Base-by-base conservation (phyloP, 2,888 invertebrate species). In the Xylocampa areola region DNA sequence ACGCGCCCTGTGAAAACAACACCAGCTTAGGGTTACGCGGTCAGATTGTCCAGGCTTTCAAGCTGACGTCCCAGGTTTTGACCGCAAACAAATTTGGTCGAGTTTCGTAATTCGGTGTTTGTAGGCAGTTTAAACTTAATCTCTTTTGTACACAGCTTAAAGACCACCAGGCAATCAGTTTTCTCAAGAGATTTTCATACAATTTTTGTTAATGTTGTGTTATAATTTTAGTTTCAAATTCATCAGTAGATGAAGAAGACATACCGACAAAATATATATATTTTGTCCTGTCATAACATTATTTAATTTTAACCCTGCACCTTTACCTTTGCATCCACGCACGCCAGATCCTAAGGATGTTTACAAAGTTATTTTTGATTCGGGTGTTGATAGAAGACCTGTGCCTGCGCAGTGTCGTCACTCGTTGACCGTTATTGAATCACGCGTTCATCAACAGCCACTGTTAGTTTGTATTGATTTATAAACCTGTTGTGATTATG, bases 311-410 rank as follows among this genome's bases (percentile, higher is more conserved):
- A 23, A 25, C 17, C 10, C 14, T 8, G 21, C 30, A 17, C 78
- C 82, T 84, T 81, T 67, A 77, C 76, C 80, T 78, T 63, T 73
- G 80, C 86, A 83, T 88, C 89, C 87, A 87, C 77, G 69, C 50
- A 47, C 68, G 71, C 67, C 66, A 77, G 75, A 76, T 79, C 76
- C 79, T 73, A 68, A 75, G 80, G 84, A 86, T 88, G 86, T 88
- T 87, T 88, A 89, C 79, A 59, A 80, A 86, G 87, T 79, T 90
- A 91, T 91, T 90, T 89, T 81, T 63, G 86, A 81, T 78, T 72
- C 72, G 73, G 21, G 79, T 81, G 69, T 55, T 67, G 63, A 45
- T 67, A 61, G 57, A 33, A 43, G 35, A 54, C 29, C 16, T n/a
- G 57, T 41, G 68, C 58, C 37, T 54, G 53, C 54, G n/a, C 55